Conservation (phyloP, 1,140 invertebrate species). For the Bombus terrestris region DNA sequence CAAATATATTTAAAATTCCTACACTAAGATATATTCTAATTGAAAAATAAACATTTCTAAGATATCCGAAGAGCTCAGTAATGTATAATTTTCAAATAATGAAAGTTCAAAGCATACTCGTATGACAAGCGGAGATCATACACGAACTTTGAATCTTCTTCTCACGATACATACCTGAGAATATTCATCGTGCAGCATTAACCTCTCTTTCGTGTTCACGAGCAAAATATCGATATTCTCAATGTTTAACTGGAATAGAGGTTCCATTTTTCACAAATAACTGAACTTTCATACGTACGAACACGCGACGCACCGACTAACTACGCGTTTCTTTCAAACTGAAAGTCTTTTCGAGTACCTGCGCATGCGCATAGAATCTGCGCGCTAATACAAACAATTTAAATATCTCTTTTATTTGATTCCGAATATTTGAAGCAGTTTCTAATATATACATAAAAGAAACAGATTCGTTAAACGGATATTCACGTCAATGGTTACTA, state of each 20-base stretch:
- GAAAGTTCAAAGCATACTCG: no score
- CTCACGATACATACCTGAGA: conserved; percentile 34
- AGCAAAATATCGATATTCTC: conserved; percentile 36
- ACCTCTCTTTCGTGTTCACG: conserved; percentile 16
- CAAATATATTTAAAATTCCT: neutral
- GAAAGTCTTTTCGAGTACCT: neutral
- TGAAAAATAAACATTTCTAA: neutral
- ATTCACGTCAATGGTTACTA: conserved; percentile 73
- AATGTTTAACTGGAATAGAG: conserved; percentile 22
- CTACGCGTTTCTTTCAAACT: neutral
- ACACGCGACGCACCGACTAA: neutral
- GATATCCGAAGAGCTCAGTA: no score
- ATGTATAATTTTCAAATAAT: neutral
- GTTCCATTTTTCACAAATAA: conserved; percentile 31
- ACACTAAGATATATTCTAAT: neutral
- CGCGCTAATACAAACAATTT: neutral
- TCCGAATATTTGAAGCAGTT: neutral
- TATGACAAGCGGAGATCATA: neutral
- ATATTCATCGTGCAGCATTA: conserved; percentile 47
- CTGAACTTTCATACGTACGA: neutral
- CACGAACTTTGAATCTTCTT: neutral
- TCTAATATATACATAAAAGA: neutral
- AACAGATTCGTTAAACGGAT: neutral
- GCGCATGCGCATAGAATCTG: neutral
- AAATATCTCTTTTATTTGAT: neutral